These are phyloP conservation scores for Ovis canadensis DNA, from an alignment of 2,113 vertebrate species.

Conservation along the genomic window DNA sequence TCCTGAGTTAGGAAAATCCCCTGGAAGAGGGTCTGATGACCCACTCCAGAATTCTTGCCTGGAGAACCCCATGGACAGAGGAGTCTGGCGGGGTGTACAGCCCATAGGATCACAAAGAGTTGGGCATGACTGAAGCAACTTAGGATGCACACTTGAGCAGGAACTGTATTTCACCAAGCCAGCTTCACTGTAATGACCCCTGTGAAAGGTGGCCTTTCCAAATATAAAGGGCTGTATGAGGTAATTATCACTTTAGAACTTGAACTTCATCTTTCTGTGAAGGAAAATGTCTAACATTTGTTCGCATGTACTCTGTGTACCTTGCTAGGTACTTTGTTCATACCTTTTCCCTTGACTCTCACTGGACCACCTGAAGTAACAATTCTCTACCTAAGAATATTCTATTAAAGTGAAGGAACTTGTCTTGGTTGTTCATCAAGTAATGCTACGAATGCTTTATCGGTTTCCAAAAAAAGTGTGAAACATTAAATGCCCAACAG, in stretches of 20 bases:
- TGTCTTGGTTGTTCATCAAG: not conserved
- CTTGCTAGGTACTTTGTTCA: not conserved
- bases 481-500: not conserved
- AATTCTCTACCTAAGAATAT: not conserved
- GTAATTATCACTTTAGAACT: not conserved
- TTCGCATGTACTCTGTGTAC: not conserved
- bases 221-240: not conserved
- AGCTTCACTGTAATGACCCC: not conserved
- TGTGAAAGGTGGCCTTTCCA: not conserved
- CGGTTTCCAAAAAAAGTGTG: not conserved
- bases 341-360: not conserved
- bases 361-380: not conserved
- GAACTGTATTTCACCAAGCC: not conserved
- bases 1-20: not conserved
- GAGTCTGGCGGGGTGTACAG: not conserved
- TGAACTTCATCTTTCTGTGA: not conserved
- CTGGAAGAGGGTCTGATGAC: not conserved
- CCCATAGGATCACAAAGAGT: not conserved
- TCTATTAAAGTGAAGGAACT: not conserved
- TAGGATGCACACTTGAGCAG: not conserved
- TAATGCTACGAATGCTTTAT: not conserved
- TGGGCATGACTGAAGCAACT: accelerated
- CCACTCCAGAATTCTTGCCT: not conserved
- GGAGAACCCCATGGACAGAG: not conserved
- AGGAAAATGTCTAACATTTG: not conserved